Evolutionary conservation across 2,797 vertebrate genomes (phyloP).

Genomic region (Ibycter americanus): DNA sequence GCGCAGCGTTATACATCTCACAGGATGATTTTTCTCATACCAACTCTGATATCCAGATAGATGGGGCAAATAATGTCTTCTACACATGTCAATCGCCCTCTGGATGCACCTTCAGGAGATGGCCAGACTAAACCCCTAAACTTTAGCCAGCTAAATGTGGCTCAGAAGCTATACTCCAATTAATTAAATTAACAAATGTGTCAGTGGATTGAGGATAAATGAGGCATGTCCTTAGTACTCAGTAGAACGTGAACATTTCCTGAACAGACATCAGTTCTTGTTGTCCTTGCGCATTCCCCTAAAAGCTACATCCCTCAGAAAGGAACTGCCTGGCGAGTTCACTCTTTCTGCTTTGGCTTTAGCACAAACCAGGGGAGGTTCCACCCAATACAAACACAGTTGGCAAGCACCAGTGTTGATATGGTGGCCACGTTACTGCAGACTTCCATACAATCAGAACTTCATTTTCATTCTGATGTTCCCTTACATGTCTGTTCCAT

Average conservation of each 20-base stretch:
- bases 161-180: neutral
- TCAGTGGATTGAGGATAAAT: neutral
- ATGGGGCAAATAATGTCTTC: neutral
- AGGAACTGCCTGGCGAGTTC: neutral
- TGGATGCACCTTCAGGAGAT: neutral
- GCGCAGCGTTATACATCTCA: neutral
- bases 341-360: neutral
- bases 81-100: neutral
- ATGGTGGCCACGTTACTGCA: neutral
- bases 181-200: neutral
- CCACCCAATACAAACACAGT: rapidly evolving
- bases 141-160: neutral
- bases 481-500: rapidly evolving
- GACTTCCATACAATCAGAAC: neutral
- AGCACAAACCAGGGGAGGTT: neutral
- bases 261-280: neutral
- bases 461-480: neutral
- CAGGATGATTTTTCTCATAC: neutral
- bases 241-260: neutral
- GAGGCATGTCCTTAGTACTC: neutral
- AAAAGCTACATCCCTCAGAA: neutral
- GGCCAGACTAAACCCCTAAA: neutral
- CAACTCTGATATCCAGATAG: neutral
- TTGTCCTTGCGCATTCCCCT: neutral
- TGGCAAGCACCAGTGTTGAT: neutral